Base-by-base conservation (phyloP, 2,888 invertebrate species). In the Abrostola triplasia region DNA sequence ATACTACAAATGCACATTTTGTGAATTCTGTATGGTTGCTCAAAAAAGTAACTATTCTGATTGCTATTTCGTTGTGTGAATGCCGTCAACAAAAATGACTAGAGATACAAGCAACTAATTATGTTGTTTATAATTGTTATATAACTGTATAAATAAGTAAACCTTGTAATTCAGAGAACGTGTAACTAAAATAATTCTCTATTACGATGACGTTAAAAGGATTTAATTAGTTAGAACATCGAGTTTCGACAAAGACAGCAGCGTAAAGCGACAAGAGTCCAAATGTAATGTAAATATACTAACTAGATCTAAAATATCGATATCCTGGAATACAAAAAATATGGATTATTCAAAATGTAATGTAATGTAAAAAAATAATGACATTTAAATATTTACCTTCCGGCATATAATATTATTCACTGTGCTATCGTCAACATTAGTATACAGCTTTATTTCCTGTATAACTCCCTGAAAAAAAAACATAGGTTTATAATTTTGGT, bases 391-490 rank as follows among this genome's bases (percentile, higher is more conserved):
- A 89, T 87, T 84, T 85, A 91, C 91, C 51, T 75, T 55, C 7
- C 63, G n/a, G 63, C 90, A 90, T 11, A 86, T 60, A 24, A 24
- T 11, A 8, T 6, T 38, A 38, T 60, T 62, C 2, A 71, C 48
- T 0, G 59, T 58, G 0, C 52, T 9, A 0, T 80, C 59, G 12
- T 80, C 59, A 35, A 79, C 77, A 1, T 85, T 61, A 2, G 84
- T 69, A 52, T 83, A 74, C 42, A 92, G 78, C 63, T 73, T 84
- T 24, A 92, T 67, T 64, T 84, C 77, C 64, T 84, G 70, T 36
- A 92, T 86, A 0, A 75, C 64, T 41, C 90, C 92, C 92, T 92
- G 89, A 59, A 92, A 92, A 77, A 81, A 83, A 73, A 73, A 44
- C 65, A 62, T 7, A 42, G 24, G 35, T 13, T 9, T 5, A 6